phyloP scores from a whole-genome alignment of 2,888 invertebrate species.

The Corbicula japonica region DNA sequence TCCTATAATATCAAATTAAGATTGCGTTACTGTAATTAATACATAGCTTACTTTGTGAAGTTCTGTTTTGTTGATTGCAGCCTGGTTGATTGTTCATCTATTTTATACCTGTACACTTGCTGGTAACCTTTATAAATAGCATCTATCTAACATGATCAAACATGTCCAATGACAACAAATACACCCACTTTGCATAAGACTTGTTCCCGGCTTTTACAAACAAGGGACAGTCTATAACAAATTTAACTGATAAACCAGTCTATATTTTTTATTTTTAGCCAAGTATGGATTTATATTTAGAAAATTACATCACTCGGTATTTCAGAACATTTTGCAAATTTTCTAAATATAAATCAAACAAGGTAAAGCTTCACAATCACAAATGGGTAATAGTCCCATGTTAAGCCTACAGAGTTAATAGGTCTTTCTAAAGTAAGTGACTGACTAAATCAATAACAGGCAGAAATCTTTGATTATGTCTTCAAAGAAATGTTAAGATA shows the following conservation, averaged over 20 bases:
- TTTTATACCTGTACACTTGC: not conserved
- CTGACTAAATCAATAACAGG: too few relatives aligned
- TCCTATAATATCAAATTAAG: too few relatives aligned
- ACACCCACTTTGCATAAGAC: constrained; percentile 20
- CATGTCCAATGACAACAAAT: constrained; percentile 21
- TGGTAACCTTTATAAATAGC: constrained; percentile 25
- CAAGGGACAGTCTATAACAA: not conserved
- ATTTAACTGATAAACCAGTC: constrained; percentile 32
- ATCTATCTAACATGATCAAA: constrained; percentile 4
- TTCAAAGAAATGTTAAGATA: too few relatives aligned
- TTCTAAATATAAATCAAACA: not conserved
- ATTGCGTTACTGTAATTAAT: too few relatives aligned
- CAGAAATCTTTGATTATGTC: too few relatives aligned
- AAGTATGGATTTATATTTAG: constrained; percentile 9
- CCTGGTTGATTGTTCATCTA: not conserved
- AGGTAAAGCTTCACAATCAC: too few relatives aligned
- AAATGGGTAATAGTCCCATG: too few relatives aligned
- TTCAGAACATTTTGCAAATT: constrained; percentile 5
- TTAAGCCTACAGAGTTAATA: too few relatives aligned
- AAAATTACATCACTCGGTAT: constrained; percentile 12
- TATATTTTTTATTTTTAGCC: constrained; percentile 21
- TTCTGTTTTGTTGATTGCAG: too few relatives aligned
- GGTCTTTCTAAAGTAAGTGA: too few relatives aligned
- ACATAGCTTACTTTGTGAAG: too few relatives aligned
- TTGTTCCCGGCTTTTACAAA: not conserved